Conservation (phyloP, 2,888 invertebrate genomes). For the Eudemis profundana region DNA sequence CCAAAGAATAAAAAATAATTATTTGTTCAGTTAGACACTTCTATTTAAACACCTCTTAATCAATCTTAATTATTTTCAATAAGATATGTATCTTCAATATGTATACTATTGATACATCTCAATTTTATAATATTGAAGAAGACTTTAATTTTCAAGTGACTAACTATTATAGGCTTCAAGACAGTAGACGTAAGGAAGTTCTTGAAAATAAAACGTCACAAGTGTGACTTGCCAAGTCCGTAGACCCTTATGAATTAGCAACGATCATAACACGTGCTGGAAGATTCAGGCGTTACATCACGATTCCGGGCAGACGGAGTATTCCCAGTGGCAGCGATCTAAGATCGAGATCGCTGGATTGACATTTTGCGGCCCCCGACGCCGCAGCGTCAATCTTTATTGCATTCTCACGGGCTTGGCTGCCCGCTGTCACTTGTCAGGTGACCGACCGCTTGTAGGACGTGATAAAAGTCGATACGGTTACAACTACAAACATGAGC, state of each 20-base stretch:
- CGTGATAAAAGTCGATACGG: neutral
- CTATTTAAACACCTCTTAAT: too few relatives aligned
- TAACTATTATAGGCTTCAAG: too few relatives aligned
- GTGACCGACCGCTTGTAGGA: constrained; percentile 55
- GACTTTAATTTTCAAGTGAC: too few relatives aligned
- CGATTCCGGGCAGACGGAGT: constrained; percentile 50
- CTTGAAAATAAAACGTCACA: neutral
- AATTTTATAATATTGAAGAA: too few relatives aligned
- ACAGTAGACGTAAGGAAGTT: too few relatives aligned
- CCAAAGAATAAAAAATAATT: too few relatives aligned
- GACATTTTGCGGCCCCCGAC: constrained; percentile 72
- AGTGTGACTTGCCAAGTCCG: neutral
- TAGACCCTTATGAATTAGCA: constrained; percentile 34
- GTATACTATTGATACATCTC: too few relatives aligned
- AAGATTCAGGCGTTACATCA: constrained; percentile 43
- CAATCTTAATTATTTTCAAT: too few relatives aligned
- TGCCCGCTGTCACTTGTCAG: constrained; percentile 60
- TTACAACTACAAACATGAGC: neutral
- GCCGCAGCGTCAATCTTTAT: constrained; percentile 76
- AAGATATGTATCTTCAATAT: too few relatives aligned
- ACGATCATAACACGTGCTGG: constrained; percentile 30
- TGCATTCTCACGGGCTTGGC: constrained; percentile 54
- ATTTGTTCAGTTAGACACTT: too few relatives aligned
- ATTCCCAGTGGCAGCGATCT: constrained; percentile 67
- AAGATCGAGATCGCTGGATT: constrained; percentile 73